Conservation (phyloP, 2,888 invertebrate genomes). For the Andrena flavipes region DNA sequence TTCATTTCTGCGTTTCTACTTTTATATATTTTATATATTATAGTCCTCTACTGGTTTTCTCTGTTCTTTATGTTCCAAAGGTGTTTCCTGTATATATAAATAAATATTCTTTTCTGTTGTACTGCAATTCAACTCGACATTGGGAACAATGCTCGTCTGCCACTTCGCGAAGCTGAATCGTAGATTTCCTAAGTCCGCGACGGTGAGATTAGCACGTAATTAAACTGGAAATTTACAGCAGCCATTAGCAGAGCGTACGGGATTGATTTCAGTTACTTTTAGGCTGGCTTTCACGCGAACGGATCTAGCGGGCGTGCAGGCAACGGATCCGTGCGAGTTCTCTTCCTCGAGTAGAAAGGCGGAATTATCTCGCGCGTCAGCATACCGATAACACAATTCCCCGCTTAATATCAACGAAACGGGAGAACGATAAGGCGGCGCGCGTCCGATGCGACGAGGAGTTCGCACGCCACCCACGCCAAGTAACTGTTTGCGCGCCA, state of each 20-base stretch:
- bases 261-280: slow-evolving; percentile 37
- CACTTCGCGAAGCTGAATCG: slow-evolving; percentile 16
- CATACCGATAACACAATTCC: slow-evolving; percentile 38
- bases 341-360: slow-evolving; percentile 31
- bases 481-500: slow-evolving; percentile 13
- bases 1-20: no score
- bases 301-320: neutral
- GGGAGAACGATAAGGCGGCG: slow-evolving; percentile 27
- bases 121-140: no score
- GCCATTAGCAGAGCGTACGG: slow-evolving; percentile 3
- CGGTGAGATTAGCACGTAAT: slow-evolving; percentile 18
- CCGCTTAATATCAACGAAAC: slow-evolving; percentile 21
- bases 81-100: no score
- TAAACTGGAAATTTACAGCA: slow-evolving; percentile 18
- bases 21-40: no score
- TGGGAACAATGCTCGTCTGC: slow-evolving; percentile 2
- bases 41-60: no score
- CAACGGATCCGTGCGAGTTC: neutral
- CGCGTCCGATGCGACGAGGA: slow-evolving; percentile 22
- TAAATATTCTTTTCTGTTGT: no score
- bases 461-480: slow-evolving; percentile 48
- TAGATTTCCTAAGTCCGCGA: neutral
- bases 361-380: slow-evolving; percentile 26
- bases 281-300: slow-evolving; percentile 26
- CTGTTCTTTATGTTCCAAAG: no score